Conservation (phyloP, 2,888 invertebrate species). For the Hypolimnas misippus region DNA sequence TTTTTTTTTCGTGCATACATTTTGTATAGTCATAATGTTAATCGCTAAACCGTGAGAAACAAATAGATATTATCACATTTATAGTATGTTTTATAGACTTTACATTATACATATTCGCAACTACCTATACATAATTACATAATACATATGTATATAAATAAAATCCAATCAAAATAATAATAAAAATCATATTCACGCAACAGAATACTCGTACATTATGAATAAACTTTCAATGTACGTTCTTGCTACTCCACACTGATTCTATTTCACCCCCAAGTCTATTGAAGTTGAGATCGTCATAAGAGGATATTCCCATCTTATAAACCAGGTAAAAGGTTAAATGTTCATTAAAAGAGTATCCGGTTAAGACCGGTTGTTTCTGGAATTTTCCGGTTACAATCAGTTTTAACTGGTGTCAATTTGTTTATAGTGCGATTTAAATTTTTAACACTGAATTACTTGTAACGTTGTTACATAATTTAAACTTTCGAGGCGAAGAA, state of each 20-base stretch:
- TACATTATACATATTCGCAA: no score
- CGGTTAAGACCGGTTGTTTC: conserved; percentile 44
- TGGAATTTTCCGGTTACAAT: conserved; percentile 44
- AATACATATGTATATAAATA: no score
- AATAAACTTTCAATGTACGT: background rate
- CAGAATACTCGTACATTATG: background rate
- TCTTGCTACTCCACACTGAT: conserved; percentile 5
- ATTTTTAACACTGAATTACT: no score
- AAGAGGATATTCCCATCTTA: conserved; percentile 46
- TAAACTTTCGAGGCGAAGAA: no score
- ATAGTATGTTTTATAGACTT: no score
- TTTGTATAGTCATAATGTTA: no score
- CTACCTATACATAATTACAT: no score
- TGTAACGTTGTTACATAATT: no score
- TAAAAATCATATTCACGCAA: background rate
- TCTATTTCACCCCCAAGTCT: conserved; percentile 12
- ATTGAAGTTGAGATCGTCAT: conserved; percentile 29
- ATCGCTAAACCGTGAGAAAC: no score
- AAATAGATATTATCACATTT: no score
- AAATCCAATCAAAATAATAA: no score
- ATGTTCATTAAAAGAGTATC: conserved; percentile 40
- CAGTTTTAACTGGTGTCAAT: conserved; percentile 23
- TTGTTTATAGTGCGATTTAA: background rate
- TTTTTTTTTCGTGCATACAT: no score
- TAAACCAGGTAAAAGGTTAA: conserved; percentile 45